Evolutionary conservation across 2,888 invertebrate genomes (phyloP).

Genomic region (Uropetala carovei): DNA sequence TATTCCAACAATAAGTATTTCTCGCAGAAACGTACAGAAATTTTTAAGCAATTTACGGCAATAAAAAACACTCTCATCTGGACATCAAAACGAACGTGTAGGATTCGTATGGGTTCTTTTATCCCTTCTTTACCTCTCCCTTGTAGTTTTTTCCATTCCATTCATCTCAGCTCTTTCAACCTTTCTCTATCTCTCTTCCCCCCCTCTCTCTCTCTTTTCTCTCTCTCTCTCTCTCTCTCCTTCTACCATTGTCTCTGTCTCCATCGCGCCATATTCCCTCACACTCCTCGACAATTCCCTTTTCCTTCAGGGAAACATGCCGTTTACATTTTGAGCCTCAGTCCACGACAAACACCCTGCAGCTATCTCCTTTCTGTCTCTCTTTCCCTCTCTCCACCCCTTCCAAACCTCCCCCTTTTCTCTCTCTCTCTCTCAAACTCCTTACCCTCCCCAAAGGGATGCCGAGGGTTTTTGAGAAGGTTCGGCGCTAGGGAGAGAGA

Average conservation of each 20-base stretch:
- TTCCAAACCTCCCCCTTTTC: not conserved
- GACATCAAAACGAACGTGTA: too few relatives aligned
- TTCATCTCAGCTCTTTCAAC: not conserved
- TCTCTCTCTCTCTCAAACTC: not conserved
- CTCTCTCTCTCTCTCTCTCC: not conserved
- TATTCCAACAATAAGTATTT: too few relatives aligned
- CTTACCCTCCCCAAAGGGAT: too few relatives aligned
- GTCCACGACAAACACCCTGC: conserved; percentile 32
- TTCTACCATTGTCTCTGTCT: not conserved
- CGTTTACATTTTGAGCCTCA: conserved; percentile 1
- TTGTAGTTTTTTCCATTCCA: not conserved
- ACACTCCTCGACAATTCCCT: not conserved
- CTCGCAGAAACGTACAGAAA: too few relatives aligned
- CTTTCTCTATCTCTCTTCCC: not conserved
- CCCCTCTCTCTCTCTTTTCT: not conserved
- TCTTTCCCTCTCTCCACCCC: not conserved
- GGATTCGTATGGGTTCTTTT: not conserved
- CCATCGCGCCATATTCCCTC: not conserved
- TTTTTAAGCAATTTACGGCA: too few relatives aligned
- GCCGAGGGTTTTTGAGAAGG: not conserved
- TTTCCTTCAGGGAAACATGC: not conserved
- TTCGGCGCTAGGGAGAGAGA: not conserved
- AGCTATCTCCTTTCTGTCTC: not conserved
- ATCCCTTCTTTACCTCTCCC: not conserved
- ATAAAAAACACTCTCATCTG: too few relatives aligned